Base-by-base conservation (phyloP, 2,888 invertebrate species). In the Charanyca ferruginea region DNA sequence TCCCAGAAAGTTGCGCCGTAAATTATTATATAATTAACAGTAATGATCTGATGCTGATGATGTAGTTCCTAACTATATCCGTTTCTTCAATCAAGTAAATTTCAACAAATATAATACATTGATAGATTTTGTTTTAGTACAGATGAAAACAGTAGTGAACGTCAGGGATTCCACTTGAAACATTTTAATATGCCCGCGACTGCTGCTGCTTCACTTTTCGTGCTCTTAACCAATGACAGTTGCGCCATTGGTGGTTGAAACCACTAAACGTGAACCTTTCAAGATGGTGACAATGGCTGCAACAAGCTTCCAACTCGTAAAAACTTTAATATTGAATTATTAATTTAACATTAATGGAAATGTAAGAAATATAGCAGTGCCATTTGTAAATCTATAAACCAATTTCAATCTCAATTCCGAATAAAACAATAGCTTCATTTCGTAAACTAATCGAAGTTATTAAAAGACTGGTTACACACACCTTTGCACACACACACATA, bases 381-480 rank as follows among this genome's bases (percentile, higher is more conserved):
- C 16, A 1, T 16, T 35, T 18, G n/a, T 18, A 49, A 41, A 45
- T 35, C 8, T 32, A 38, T 52, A 6, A 23, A 18, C 38, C 42
- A 41, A 57, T 48, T 60, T 25, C 25, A 54, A 53, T 55, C 55
- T 42, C 9, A 32, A 52, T 63, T 62, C 25, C 16, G n/a, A 44
- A 59, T 20, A 62, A 75, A 62, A 60, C 58, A 74, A 67, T 47
- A 73, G 42, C 55, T 23, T n/a, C 42, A 66, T 69, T 76, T 76
- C 69, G 52, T 61, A 58, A 76, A 66, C 52, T 66, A 71, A 79
- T 71, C 74, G 59, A 71, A 69, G 66, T 61, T 80, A 82, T 82
- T 85, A 78, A 80, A 77, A 84, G 73, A 82, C 79, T 66, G 77
- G 78, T 60, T 62, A 48, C 65, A 72, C 65, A 58, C 63, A 48